Percentiles rank a stretch among this genome's conserved stretches.
These are phyloP conservation scores for Archivesica marissinica DNA, from an alignment of 1,140 invertebrate genomes.

Conservation along the genomic window DNA sequence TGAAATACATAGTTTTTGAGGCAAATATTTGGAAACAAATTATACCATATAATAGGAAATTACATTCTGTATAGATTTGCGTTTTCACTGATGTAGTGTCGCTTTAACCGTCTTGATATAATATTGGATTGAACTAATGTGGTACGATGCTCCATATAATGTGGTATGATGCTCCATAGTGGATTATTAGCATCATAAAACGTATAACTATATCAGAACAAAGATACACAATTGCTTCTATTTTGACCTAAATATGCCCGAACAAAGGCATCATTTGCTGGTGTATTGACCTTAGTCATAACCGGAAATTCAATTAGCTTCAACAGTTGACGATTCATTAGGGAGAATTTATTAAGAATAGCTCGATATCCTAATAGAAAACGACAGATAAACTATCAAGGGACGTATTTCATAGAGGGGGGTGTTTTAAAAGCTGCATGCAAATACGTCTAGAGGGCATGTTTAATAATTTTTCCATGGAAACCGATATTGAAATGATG, in stretches of 20 bases:
- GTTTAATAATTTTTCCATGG: conserved; percentile 10
- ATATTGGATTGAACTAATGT: too few species aligned
- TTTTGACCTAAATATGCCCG: neutral
- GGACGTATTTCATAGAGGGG: neutral
- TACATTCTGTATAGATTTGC: too few species aligned
- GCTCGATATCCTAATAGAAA: neutral
- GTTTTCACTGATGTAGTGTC: too few species aligned
- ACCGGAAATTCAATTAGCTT: neutral
- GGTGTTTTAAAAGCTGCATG: neutral
- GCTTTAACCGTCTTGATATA: too few species aligned
- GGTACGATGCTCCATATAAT: neutral
- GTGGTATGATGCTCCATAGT: neutral
- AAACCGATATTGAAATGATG: neutral
- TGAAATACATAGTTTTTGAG: too few species aligned
- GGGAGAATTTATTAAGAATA: neutral
- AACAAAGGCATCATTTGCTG: neutral
- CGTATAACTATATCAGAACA: neutral
- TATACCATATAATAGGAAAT: too few species aligned
- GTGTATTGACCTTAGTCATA: neutral
- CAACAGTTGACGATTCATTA: neutral
- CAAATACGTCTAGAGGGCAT: neutral
- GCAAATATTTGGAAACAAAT: too few species aligned
- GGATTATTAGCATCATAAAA: neutral
- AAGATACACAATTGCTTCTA: neutral
- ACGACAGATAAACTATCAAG: neutral